Evolutionary conservation across 2,888 invertebrate genomes (phyloP).

Genomic region (Melanotus villosus): DNA sequence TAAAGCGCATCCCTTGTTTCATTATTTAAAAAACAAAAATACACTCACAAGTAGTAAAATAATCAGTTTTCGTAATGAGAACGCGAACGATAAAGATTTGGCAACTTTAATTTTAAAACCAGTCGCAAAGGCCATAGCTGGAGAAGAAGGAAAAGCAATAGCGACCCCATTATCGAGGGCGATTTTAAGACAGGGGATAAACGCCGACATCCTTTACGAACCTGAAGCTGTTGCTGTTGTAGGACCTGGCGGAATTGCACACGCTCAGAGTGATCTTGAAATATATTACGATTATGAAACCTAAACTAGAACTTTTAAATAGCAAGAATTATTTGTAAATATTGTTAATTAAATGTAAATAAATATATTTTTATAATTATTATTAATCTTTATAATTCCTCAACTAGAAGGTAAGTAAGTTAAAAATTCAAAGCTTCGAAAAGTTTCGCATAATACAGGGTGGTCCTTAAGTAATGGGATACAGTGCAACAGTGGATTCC

Average conservation of each 20-base stretch:
- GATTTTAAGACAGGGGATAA: slow-evolving; percentile 73
- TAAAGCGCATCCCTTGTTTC: slow-evolving; percentile 61
- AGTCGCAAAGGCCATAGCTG: slow-evolving; percentile 77
- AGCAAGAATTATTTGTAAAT: background rate
- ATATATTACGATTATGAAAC: slow-evolving; percentile 59
- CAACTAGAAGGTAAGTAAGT: background rate
- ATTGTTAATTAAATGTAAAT: background rate
- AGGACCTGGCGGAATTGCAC: slow-evolving; percentile 83
- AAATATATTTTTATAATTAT: slow-evolving; percentile 3
- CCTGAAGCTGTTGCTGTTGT: slow-evolving; percentile 81
- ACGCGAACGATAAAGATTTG: slow-evolving; percentile 50
- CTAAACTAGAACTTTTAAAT: background rate
- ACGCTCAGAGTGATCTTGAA: slow-evolving; percentile 81
- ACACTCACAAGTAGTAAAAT: slow-evolving; percentile 57
- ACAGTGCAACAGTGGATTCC: no score
- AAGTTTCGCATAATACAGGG: no score
- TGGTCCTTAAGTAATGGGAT: no score
- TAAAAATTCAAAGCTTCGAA: no score
- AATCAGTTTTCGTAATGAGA: slow-evolving; percentile 57
- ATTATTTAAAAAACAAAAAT: slow-evolving; percentile 61
- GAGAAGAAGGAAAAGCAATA: slow-evolving; percentile 77
- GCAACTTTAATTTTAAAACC: slow-evolving; percentile 75
- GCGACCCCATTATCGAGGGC: slow-evolving; percentile 80
- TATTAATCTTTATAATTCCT: background rate
- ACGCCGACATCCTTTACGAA: slow-evolving; percentile 76